Evolutionary conservation across 2,888 invertebrate genomes (phyloP).

Genomic region (Euphydryas editha): DNA sequence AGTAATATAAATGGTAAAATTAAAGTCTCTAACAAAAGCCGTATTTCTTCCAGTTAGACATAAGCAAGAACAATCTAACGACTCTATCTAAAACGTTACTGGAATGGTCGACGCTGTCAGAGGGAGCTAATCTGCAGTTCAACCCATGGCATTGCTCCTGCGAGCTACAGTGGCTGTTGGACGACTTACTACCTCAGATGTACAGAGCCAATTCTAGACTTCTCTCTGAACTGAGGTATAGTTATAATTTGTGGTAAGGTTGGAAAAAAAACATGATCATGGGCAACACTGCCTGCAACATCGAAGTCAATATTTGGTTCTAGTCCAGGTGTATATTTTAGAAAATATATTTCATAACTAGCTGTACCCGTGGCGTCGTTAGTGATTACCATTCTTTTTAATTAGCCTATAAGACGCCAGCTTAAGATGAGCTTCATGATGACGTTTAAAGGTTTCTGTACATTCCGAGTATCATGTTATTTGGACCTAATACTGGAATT

Average conservation of each 20-base stretch:
- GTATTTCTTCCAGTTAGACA: conserved; percentile 74
- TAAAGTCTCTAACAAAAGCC: not conserved
- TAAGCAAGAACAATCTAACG: conserved; percentile 81
- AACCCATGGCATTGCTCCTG: conserved; percentile 87
- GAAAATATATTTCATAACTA: no score
- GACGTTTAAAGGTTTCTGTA: no score
- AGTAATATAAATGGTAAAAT: no score
- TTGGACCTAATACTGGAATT: no score
- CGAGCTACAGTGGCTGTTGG: conserved; percentile 83
- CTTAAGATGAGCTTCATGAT: no score
- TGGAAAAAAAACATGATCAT: not conserved
- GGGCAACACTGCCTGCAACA: not conserved
- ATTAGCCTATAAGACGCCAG: no score
- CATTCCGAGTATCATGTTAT: no score
- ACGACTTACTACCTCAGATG: conserved; percentile 76
- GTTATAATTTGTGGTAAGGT: not conserved
- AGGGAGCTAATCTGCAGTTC: conserved; percentile 81
- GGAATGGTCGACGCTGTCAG: conserved; percentile 61
- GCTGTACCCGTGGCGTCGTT: no score
- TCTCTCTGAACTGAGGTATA: conserved; percentile 79
- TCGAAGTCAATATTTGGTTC: no score
- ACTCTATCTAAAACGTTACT: conserved; percentile 66
- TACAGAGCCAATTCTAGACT: conserved; percentile 70
- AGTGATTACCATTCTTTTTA: no score
- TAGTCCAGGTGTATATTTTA: no score